Evolutionary conservation across 1,140 invertebrate genomes (phyloP).

Genomic region (Ips nitidus): DNA sequence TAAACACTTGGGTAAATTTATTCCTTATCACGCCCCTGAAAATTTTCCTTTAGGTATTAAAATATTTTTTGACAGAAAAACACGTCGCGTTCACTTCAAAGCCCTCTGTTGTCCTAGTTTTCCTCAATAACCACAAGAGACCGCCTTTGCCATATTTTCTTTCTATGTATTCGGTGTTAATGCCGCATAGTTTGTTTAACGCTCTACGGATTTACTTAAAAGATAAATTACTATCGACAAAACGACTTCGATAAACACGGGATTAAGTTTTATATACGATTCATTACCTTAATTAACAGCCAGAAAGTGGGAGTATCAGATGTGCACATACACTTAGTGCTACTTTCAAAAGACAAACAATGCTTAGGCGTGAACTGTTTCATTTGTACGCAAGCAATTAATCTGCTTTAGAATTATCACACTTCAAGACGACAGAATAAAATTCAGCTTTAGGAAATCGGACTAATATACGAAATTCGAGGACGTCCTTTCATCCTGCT

Average conservation of each 20-base stretch:
- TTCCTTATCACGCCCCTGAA: constrained; percentile 3
- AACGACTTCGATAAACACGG: neutral
- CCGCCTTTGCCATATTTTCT: too few species aligned
- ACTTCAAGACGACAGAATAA: constrained; percentile 1
- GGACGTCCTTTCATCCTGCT: constrained; percentile 5
- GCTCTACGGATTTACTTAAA: too few species aligned
- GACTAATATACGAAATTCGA: neutral
- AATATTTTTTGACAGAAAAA: constrained; percentile 8
- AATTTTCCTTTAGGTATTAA: neutral
- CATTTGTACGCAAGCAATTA: constrained; percentile 25
- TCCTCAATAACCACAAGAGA: neutral
- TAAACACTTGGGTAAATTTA: constrained; percentile 5
- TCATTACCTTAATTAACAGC: constrained; percentile 15
- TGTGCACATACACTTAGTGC: constrained; percentile 4
- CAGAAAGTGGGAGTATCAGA: constrained; percentile 5
- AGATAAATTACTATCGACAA: too few species aligned
- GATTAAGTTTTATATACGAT: neutral
- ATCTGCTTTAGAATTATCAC: constrained; percentile 20
- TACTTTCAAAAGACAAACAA: constrained; percentile 12
- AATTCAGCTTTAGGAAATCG: neutral
- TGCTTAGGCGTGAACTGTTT: constrained; percentile 8
- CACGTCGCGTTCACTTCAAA: neutral
- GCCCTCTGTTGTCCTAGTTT: neutral
- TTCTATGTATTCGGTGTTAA: too few species aligned
- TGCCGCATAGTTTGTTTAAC: too few species aligned